Evolutionary conservation across 1,140 invertebrate genomes (phyloP), one percentile per base, ranked within the genome.

Genomic region (Asbolus verrucosus): DNA sequence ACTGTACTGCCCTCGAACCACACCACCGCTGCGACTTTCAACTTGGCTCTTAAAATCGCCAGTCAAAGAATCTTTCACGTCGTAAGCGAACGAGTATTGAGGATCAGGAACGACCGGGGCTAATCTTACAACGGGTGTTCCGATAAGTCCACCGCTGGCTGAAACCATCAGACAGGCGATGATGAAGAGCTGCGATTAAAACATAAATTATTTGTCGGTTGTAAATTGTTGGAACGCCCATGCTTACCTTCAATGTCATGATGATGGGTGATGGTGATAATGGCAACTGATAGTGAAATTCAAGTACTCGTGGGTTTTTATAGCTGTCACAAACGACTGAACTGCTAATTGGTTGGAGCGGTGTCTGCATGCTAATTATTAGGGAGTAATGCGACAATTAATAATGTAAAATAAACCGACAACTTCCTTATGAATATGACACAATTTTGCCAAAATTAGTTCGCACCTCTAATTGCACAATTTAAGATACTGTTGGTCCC

Each of bases 1-100:
- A 0, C 85, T 87, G 78, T 89, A 89, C 21, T 83, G 83, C 31
- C 88, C 87, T 70, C 87, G 84, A 9, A 89, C 87, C 14, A 88
- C 83, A 74, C 89, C 87, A 4, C 87, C 88, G 36, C 82, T 79
- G 2, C 84, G 80, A 15, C 81, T 83, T 74, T 86, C 85, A 66
- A 84, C 80, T 75, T 86, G 84, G 69, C 82, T 83, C 78, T 87
- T 86, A 63, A 83, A 80, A 72, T 87, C 85, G 1, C 87, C 85
- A 21, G 83, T 88, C 73, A 84, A 82, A 8, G 83, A 82, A 63
- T 87, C 86, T 69, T 84, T 80, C 24, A 87, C 82, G 67, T 85
- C 83, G 72, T 87, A 87, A 16, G 83, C 83, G 73, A 84, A 87
- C 50, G 80, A 81, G 75, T 85, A 85, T 73, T 83, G 83, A 8